Evolutionary conservation across 2,888 invertebrate genomes (phyloP), one percentile per base, ranked within the genome.

Genomic region (Celastrina argiolus): DNA sequence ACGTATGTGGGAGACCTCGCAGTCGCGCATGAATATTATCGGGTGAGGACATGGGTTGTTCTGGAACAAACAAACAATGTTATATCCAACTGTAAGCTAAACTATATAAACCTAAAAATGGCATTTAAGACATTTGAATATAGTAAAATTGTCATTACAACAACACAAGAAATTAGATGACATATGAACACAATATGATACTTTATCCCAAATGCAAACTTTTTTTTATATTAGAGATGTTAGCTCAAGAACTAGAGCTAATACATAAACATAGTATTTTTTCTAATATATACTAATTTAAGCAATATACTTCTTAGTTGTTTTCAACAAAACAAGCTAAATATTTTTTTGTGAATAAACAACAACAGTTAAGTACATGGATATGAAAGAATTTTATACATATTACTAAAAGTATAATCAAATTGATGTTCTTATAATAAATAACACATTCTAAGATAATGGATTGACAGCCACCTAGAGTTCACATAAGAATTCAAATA

Each of bases 1-100:
- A 74, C 94, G 94, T 74, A 96, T 93, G 82, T 96, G 96, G 78
- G 94, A 93, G 77, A 94, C 95, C 79, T 95, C 95, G 77, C 96
- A 96, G 91, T 96, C 96, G 82, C 95, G 93, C 94, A 96, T 94
- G 84, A 96, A 96, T 83, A 96, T 95, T 88, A 96, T 96, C 69
- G 96, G 96, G 86, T 96, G 96, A 80, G 95, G 94, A 84, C 96
- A 96, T 78, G 96, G 96, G 87, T 96, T 96, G 80, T 94, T 95
- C 95, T 96, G 92, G 61, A 94, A 94, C 73, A 71, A 68, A 59
- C 18, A 12, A 59, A 56, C 18, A 26, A 14, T 5, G 22, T 5
- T 2, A 45, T 8, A 2, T 10, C 18, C 18, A 18, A 10, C 16
- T 42, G 10, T 8, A n/a, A n/a, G n/a, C 45, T 2, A 18, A 16